Evolutionary conservation across 37 sponge, comb jelly and placozoan genomes (phyloP), one percentile per base, ranked within the genome.

Genomic region (Eunapius fragilis): DNA sequence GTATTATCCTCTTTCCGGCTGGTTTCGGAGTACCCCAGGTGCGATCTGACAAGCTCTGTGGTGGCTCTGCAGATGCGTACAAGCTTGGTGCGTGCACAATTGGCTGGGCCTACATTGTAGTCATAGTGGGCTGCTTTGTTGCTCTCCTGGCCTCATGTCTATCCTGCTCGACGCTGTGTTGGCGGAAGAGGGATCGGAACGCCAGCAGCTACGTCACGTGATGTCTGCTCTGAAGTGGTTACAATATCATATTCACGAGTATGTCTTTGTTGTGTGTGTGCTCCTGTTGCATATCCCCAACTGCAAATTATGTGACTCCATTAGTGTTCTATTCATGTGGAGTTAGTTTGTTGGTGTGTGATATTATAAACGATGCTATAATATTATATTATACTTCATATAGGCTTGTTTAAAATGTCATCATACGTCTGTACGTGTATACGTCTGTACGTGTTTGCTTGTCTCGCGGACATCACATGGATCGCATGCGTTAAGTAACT

Each of bases 101-200:
- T 28, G 94, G 94, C 67, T 94, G 94, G 94, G 91, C 94, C 31
- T 94, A 82, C 69, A 82, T 82, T 37, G 32, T 94, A 14, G 81
- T 79, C 78, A 88, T 90, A 38, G 79, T 80, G 7, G 94, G 94
- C 19, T 85, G 89, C 11, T 78, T 37, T 14, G 13, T 90, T 25
- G 88, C 82, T 9, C 26, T 77, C 0, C 78, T 90, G 32, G 91
- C 94, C 14, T 77, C 79, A 0, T 48, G 49, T 24, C 49, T 94
- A 72, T 90, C 94, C 14, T 94, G 91, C 88, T 85, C 89, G 22
- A 67, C 94, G 37, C 13, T 76, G n/a, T 73, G 84, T 82, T 80
- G 76, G 74, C 84, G 75, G 72, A 79, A 94, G 13, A 88, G 82
- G 78, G 76, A 91, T 37, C 10, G 71, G 12, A 74, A 80, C 5